Evolutionary conservation across 2,113 vertebrate genomes (phyloP).

Genomic region (Cephalopterus ornatus): DNA sequence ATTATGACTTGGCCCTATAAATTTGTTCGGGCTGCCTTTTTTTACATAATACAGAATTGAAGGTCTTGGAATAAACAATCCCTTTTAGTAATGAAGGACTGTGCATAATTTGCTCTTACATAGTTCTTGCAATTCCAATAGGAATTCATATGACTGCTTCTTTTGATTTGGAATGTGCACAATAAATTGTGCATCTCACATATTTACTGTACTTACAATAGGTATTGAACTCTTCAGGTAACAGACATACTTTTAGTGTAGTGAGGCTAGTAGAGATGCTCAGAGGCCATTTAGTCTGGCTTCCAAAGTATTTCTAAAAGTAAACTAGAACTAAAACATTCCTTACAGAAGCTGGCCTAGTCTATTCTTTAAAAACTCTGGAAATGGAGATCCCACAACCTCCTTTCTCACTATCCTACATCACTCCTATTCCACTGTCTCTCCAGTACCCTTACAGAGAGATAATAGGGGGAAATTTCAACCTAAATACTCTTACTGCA

Average conservation of each 20-base stretch:
- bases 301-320: background rate
- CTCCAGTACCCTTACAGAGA: background rate
- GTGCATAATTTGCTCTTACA: background rate
- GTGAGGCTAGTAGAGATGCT: background rate
- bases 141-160: background rate
- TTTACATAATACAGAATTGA: background rate
- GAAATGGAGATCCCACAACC: background rate
- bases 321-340: background rate
- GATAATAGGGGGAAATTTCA: background rate
- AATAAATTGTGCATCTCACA: background rate
- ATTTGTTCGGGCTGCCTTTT: background rate
- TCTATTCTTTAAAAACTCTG: background rate
- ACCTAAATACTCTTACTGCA: background rate
- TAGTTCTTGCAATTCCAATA: background rate
- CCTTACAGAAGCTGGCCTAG: background rate
- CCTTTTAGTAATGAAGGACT: background rate
- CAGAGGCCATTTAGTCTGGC: background rate
- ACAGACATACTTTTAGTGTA: background rate
- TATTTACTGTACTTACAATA: background rate
- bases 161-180: background rate
- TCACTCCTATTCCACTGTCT: background rate
- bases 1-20: background rate
- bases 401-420: background rate
- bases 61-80: background rate
- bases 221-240: background rate